Evolutionary conservation across 1,140 invertebrate species (phyloP), one percentile per base, ranked within the genome.

Genomic region (Drosophila subobscura): DNA sequence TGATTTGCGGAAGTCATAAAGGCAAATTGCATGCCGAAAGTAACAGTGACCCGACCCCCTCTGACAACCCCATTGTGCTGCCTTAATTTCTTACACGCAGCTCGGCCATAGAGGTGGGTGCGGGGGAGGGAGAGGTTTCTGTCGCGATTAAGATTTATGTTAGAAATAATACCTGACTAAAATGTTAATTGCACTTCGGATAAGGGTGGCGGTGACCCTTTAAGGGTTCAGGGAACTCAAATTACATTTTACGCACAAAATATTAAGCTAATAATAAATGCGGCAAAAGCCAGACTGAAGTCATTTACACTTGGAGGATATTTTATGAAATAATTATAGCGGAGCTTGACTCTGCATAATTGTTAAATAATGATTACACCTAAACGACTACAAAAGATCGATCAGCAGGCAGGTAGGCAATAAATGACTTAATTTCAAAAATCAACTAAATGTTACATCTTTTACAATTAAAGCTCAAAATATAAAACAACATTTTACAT

Each of bases 1-100:
- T 70, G 73, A 54, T 64, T 71, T 79, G 81, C 81, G 81, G 81
- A 85, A 85, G 81, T 85, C 81, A 52, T 86, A 85, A 85, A 80
- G 37, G 65, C 70, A 86, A 85, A 85, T 86, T 86, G 77, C 81
- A 86, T 53, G 83, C 83, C 72, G 59, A 86, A 72, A 71, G 49
- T 46, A 29, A 33, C 50, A 47, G 41, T 60, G 56, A 33, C 56
- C 47, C 23, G 29, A 29, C 47, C 40, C 46, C 10, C 27, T 42
- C 16, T 42, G 3, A 2, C 45, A 6, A 47, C 37, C 53, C 33
- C 33, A 25, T 7, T 16, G 29, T 20, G 20, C n/a, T 52, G 10
- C 29, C 47, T 53, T 72, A 47, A 72, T 60, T 72, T 45, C 55
- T 53, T 25, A 46, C 71, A 73, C 58, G 71, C 70, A 73, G 63